Conservation (phyloP, 1,140 invertebrate species). For the Chironomus tepperi region DNA sequence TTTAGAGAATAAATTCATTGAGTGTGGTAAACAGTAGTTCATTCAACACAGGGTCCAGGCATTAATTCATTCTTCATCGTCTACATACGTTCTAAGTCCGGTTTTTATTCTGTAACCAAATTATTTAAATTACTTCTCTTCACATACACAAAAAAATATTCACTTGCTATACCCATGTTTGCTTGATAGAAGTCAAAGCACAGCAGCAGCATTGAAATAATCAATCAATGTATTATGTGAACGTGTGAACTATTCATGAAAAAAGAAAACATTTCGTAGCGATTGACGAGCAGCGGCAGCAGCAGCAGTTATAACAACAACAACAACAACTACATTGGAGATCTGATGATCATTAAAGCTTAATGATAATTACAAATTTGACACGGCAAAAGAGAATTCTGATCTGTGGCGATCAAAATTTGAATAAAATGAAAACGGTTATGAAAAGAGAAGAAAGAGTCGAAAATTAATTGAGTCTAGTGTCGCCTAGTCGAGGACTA, state of each 20-base stretch:
- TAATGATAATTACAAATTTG: constrained; percentile 24
- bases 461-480: no score
- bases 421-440: constrained; percentile 17
- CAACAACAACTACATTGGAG: neutral
- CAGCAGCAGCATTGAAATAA: neutral
- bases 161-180: no score
- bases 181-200: neutral
- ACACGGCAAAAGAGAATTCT: constrained; percentile 3
- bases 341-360: constrained; percentile 19
- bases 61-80: neutral
- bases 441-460: neutral
- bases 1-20: neutral
- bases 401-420: constrained; percentile 10
- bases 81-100: neutral
- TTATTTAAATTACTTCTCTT: constrained; percentile 21
- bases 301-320: neutral
- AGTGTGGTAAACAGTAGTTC: neutral
- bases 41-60: neutral
- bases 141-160: neutral
- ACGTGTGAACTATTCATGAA: constrained; percentile 22
- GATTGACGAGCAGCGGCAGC: neutral
- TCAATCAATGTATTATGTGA: constrained; percentile 21
- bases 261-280: neutral
- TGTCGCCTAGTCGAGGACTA: no score
- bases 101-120: neutral